Percentiles rank a stretch among this genome's conserved stretches.
phyloP scores from a whole-genome alignment of 2,797 vertebrate genomes.

The Cyprinella venusta region DNA sequence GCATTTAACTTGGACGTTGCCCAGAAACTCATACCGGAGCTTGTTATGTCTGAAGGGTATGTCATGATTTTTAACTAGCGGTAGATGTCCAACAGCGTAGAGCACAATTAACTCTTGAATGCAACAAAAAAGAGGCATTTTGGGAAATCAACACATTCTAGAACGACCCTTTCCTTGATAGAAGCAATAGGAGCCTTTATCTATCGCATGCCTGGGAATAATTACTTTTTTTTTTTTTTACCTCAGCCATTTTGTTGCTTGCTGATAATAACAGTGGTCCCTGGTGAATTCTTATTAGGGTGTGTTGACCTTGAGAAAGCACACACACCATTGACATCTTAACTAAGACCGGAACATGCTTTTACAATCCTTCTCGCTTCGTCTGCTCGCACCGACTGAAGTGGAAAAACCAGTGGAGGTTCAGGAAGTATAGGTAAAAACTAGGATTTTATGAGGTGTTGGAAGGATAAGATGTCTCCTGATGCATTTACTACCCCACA shows the following conservation, averaged over 20 bases:
- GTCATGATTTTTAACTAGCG: slow-evolving; percentile 63
- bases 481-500: slow-evolving; percentile 49
- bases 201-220: slow-evolving; percentile 66
- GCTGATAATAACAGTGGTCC: slow-evolving; percentile 75
- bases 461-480: slow-evolving; percentile 68
- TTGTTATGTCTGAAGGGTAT: slow-evolving; percentile 66
- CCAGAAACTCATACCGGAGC: slow-evolving; percentile 68
- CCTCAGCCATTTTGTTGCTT: slow-evolving; percentile 64
- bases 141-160: slow-evolving; percentile 58
- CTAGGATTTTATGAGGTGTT: slow-evolving; percentile 70
- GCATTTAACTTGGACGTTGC: slow-evolving; percentile 68
- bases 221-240: slow-evolving; percentile 62
- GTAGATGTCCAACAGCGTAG: slow-evolving; percentile 53
- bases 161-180: slow-evolving; percentile 59
- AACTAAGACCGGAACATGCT: slow-evolving; percentile 68
- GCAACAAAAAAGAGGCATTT: slow-evolving; percentile 56
- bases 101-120: slow-evolving; percentile 58
- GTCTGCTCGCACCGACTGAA: slow-evolving; percentile 70
- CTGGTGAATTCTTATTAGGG: slow-evolving; percentile 75
- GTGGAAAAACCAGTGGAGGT: slow-evolving; percentile 74
- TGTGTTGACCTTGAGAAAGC: slow-evolving; percentile 75
- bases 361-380: slow-evolving; percentile 68
- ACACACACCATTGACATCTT: slow-evolving; percentile 73
- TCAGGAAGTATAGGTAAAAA: slow-evolving; percentile 70
- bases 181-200: slow-evolving; percentile 65